Percentiles rank a stretch among this genome's conserved stretches.
Conservation (phyloP, 2,113 vertebrate species). For the Mesocricetus auratus region DNA sequence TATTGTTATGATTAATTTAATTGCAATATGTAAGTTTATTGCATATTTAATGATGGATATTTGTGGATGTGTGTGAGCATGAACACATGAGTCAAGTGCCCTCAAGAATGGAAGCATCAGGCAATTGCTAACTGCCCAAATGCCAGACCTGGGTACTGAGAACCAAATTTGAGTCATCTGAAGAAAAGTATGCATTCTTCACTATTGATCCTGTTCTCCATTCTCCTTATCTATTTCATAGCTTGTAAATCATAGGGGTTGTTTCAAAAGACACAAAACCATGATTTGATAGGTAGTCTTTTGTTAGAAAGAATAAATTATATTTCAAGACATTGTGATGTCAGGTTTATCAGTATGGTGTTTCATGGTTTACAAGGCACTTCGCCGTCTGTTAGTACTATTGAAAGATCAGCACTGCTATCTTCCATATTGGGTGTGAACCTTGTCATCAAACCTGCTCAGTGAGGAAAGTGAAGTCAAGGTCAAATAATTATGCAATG, state of each 20-base stretch:
- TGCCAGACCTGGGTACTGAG: background rate
- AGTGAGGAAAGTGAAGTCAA: background rate
- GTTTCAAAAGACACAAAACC: background rate
- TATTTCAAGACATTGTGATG: background rate
- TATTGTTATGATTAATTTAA: background rate
- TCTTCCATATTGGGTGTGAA: background rate
- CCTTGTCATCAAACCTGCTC: background rate
- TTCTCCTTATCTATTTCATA: background rate
- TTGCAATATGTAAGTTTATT: background rate
- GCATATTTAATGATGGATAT: background rate
- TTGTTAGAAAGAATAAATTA: background rate
- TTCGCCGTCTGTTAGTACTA: background rate
- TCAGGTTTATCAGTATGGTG: background rate
- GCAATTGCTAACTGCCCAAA: background rate
- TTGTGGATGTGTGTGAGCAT: background rate
- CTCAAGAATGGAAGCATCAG: background rate
- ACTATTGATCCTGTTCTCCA: background rate
- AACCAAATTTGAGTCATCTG: no score
- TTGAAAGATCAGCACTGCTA: background rate
- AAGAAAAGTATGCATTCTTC: background rate
- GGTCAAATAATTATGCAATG: conserved; percentile 17
- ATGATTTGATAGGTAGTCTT: background rate
- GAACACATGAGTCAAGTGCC: background rate
- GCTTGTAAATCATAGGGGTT: background rate
- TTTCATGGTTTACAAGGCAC: background rate